Base-by-base conservation (phyloP, 2,113 vertebrate species). In the Nannobrachium achirus region DNA sequence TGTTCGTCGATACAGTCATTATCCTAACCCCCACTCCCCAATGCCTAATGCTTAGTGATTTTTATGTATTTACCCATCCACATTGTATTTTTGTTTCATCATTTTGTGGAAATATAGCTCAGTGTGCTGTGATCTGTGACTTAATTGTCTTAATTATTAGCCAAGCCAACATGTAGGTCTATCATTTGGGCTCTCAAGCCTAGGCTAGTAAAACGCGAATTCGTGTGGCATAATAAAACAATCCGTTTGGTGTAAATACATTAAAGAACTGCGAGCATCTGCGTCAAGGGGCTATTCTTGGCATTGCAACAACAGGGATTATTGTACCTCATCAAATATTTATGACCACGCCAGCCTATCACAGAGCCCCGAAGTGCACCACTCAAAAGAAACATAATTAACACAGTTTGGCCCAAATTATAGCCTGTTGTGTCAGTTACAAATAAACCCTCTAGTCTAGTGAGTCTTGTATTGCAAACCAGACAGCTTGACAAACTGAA, bases 271-370 rank as follows among this genome's bases (percentile, higher is more conserved):
- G 69, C 65, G 75, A 86, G 73, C 88, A 87, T 83, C 80, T 79
- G 78, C 81, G 78, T 82, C 76, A 70, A 78, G 66, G 62, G 59
- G 44, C 77, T 84, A 80, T 88, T 86, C 73, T 80, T 67, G 56
- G 56, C 14, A 4, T 33, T 41, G 79, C 83, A 71, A 76, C 51
- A 50, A 70, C 49, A 8, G 66, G 45, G 79, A 85, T 89, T 83
- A 81, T 64, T 78, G 74, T 68, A 49, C 11, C 71, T 88, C 75
- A 87, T 91, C 42, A 89, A 90, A 90, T 59, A 89, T 89, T 83
- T 62, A 88, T 88, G 75, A 48, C 8, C 8, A 49, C 48, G 48
- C 68, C n/a, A n/a, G n/a, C n/a, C n/a, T 56, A 72, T 68, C 73
- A 79, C 76, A 77, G 41, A 79, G 65, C n/a, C 56, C 16, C 50